Percentiles rank a stretch among this genome's conserved stretches.
phyloP scores from a whole-genome alignment of 2,797 vertebrate genomes.

The Podarcis lilfordi region DNA sequence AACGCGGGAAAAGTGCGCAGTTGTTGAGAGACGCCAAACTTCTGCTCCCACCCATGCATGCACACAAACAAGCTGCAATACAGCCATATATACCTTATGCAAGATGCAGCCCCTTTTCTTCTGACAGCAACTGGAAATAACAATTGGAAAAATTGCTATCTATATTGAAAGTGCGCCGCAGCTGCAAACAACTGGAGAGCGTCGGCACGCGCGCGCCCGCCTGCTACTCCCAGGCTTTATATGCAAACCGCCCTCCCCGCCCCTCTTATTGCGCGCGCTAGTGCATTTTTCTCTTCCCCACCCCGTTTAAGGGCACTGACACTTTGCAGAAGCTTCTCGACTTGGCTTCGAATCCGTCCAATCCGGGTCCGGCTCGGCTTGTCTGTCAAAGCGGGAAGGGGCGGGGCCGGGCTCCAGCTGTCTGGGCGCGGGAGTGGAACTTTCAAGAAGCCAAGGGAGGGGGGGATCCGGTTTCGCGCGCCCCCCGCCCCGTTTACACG shows the following conservation, averaged over 20 bases:
- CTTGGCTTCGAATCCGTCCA: neutral
- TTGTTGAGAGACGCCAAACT: neutral
- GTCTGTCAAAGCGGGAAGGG: neutral
- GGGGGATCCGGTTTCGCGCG: too few relatives aligned
- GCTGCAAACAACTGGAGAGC: neutral
- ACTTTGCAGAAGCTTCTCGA: constrained; percentile 34
- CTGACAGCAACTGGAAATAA: neutral
- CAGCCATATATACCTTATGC: neutral
- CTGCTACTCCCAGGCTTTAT: neutral
- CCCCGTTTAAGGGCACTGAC: neutral
- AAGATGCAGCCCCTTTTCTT: neutral
- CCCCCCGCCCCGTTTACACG: too few relatives aligned
- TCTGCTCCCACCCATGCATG: neutral
- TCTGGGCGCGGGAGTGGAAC: neutral
- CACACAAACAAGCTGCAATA: neutral
- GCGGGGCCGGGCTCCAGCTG: neutral
- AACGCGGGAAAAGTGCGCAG: too few relatives aligned
- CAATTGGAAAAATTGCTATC: too few relatives aligned
- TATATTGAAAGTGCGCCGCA: neutral
- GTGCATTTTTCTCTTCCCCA: neutral
- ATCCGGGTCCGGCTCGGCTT: neutral
- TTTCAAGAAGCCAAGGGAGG: neutral
- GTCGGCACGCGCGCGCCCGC: neutral
- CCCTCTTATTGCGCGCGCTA: neutral
- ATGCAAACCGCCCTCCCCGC: neutral